A percentile compares a stretch with the other conserved stretches of the same genome.
These are phyloP conservation scores for Magallana ariakensis DNA, from an alignment of 1,140 invertebrate species.

Conservation along the genomic window DNA sequence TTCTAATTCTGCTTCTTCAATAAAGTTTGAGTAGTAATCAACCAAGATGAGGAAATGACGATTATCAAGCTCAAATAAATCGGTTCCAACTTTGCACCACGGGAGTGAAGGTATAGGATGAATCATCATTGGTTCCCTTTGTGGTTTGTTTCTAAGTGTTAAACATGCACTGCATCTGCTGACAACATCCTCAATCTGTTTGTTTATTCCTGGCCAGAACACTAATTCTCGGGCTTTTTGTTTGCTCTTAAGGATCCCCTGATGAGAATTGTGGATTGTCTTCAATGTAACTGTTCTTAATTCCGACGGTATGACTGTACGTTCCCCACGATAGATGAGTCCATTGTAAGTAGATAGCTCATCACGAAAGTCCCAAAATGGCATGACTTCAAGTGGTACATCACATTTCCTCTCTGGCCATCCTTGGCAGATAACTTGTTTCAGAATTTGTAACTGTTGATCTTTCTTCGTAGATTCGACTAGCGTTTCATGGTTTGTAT, in stretches of 20 bases:
- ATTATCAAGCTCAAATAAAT: conserved; percentile 38
- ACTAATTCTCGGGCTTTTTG: conserved; percentile 75
- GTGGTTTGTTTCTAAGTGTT: conserved; percentile 35
- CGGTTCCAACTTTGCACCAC: conserved; percentile 43
- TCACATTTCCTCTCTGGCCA: conserved; percentile 47
- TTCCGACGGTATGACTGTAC: conserved; percentile 72
- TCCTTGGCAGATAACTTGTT: conserved; percentile 39
- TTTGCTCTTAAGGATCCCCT: conserved; percentile 78
- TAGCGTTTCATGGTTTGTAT: conserved; percentile 9
- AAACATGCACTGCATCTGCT: conserved; percentile 76
- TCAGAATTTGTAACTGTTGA: conserved; percentile 39
- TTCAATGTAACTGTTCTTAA: conserved; percentile 73
- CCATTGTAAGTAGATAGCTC: conserved; percentile 73
- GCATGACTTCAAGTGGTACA: conserved; percentile 14
- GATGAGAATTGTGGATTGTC: conserved; percentile 78
- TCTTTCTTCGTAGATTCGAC: conserved; percentile 25
- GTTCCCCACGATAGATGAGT: conserved; percentile 70
- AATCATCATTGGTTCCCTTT: conserved; percentile 43
- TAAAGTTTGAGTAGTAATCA: too few species aligned
- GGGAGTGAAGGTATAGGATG: conserved; percentile 41
- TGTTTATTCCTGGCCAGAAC: conserved; percentile 79
- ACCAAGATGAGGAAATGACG: conserved; percentile 27
- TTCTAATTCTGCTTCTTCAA: too few species aligned
- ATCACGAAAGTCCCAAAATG: conserved; percentile 73
- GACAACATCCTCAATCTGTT: conserved; percentile 79